Conservation (phyloP, 2,797 vertebrate species). For the Synanceia verrucosa region DNA sequence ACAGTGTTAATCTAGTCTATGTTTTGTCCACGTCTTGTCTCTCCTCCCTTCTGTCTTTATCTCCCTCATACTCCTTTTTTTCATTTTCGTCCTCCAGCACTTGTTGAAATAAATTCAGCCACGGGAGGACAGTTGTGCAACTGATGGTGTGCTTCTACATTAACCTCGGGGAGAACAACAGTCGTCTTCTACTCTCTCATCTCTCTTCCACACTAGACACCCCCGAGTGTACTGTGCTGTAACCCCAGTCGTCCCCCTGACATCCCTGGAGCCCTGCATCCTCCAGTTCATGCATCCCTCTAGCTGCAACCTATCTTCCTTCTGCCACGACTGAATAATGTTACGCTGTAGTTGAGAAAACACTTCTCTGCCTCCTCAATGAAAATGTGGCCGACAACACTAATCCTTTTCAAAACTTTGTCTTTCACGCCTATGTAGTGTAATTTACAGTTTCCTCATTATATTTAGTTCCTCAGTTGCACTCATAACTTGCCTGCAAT, state of each 20-base stretch:
- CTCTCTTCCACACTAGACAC: constrained; percentile 43
- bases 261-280: constrained; percentile 44
- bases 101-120: constrained; percentile 61
- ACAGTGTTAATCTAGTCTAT: constrained; percentile 8
- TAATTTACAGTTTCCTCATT: constrained; percentile 25
- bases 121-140: constrained; percentile 49
- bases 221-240: constrained; percentile 33
- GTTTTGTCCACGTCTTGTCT: constrained; percentile 1
- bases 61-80: neutral
- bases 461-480: neutral
- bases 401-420: constrained; percentile 8
- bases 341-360: constrained; percentile 2
- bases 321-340: constrained; percentile 53
- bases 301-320: constrained; percentile 35
- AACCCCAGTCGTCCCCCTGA: constrained; percentile 20
- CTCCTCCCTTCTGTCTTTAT: constrained; percentile 4
- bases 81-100: constrained; percentile 36
- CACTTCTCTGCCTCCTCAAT: constrained; percentile 28
- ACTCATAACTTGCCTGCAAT: neutral
- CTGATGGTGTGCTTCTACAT: constrained; percentile 49
- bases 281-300: constrained; percentile 13
- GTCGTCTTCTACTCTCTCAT: constrained; percentile 50
- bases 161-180: constrained; percentile 59
- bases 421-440: constrained; percentile 27
- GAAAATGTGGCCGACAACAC: constrained; percentile 9